phyloP scores from a whole-genome alignment of 1,140 invertebrate genomes.

The Ceratina australensis region DNA sequence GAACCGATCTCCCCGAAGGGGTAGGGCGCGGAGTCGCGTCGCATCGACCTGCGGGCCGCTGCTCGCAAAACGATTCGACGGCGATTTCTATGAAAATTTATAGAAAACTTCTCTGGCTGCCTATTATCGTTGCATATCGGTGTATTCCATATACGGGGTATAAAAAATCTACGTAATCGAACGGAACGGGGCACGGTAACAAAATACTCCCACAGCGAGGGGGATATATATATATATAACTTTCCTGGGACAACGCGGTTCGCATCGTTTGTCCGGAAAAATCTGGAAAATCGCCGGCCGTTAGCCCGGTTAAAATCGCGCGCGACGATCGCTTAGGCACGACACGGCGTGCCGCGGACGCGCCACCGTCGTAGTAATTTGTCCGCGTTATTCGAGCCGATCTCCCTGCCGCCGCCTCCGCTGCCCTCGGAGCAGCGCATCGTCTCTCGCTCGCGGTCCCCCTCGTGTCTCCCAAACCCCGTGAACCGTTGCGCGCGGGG shows the following conservation, averaged over 20 bases:
- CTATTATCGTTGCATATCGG: slow-evolving; percentile 27
- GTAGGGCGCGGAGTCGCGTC: neutral
- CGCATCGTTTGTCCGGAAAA: slow-evolving; percentile 53
- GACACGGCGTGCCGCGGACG: slow-evolving; percentile 62
- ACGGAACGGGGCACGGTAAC: slow-evolving; percentile 21
- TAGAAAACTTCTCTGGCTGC: slow-evolving; percentile 33
- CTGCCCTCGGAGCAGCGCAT: too few species aligned
- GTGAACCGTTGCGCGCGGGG: neutral
- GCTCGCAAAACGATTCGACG: slow-evolving; percentile 2
- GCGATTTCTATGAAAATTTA: slow-evolving; percentile 47
- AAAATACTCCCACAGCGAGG: slow-evolving; percentile 37
- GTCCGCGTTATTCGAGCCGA: slow-evolving; percentile 73
- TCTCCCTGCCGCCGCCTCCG: slow-evolving; percentile 24
- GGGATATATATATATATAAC: slow-evolving; percentile 40
- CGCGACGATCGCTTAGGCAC: slow-evolving; percentile 61
- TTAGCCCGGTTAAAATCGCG: slow-evolving; percentile 59
- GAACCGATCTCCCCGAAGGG: neutral
- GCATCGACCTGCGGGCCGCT: neutral
- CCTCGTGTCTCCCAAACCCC: slow-evolving; percentile 15
- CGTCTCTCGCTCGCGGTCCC: neutral
- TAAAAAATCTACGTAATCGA: slow-evolving; percentile 18
- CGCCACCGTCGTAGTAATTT: slow-evolving; percentile 71
- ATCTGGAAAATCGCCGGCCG: slow-evolving; percentile 63
- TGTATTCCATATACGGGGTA: neutral
- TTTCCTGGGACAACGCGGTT: slow-evolving; percentile 19